phyloP scores from a whole-genome alignment of 1,140 invertebrate genomes.

The Tetramorium parvispinum region DNA sequence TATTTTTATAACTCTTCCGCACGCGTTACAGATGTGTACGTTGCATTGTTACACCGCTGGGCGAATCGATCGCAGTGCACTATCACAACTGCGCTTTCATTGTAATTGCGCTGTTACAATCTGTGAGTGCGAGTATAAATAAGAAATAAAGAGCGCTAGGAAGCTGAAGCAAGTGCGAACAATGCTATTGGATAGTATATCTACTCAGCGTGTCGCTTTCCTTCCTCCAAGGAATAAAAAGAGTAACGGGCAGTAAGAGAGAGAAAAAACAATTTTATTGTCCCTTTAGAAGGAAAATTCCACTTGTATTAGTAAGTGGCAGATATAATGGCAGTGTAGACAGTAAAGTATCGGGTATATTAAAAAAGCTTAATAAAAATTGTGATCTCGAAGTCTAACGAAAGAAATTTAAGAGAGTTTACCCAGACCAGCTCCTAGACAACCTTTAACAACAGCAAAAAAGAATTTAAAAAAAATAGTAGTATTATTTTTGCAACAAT shows the following conservation, averaged over 20 bases:
- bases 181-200: constrained; percentile 60
- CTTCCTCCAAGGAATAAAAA: constrained; percentile 31
- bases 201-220: constrained; percentile 52
- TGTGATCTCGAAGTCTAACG: background rate
- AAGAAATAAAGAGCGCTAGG: constrained; percentile 56
- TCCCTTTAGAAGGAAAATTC: constrained; percentile 26
- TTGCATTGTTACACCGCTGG: constrained; percentile 27
- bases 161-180: constrained; percentile 60
- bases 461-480: background rate
- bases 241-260: constrained; percentile 1
- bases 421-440: background rate
- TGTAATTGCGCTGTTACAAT: constrained; percentile 59
- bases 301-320: constrained; percentile 42
- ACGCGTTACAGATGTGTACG: constrained; percentile 21
- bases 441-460: background rate
- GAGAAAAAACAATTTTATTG: constrained; percentile 53
- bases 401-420: constrained; percentile 13
- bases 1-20: constrained; percentile 54
- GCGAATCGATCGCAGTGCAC: constrained; percentile 49
- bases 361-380: constrained; percentile 42
- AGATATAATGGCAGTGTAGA: constrained; percentile 4
- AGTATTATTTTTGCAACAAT: background rate
- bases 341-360: constrained; percentile 11
- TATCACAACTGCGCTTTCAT: constrained; percentile 55
- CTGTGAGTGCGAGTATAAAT: constrained; percentile 59